Conservation (phyloP, 1,140 invertebrate genomes). For the Tribolium madens region DNA sequence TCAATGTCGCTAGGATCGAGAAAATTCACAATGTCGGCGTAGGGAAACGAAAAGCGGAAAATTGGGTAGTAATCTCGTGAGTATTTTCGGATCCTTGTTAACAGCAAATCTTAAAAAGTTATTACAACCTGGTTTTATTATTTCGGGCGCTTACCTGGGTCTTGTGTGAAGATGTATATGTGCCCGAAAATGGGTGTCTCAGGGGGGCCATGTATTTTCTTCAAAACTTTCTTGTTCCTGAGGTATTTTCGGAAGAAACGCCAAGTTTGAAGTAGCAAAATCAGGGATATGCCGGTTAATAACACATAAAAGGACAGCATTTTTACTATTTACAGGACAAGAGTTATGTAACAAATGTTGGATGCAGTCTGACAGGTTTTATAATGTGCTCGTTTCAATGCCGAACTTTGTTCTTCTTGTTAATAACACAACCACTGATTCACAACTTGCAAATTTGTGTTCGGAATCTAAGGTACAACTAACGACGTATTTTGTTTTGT, state of each 20-base stretch:
- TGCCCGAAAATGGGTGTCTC: background rate
- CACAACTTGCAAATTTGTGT: background rate
- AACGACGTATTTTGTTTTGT: background rate
- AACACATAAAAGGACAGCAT: background rate
- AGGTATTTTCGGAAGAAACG: background rate
- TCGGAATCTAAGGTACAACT: background rate
- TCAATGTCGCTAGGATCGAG: conserved; percentile 26
- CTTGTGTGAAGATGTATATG: background rate
- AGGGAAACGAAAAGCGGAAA: conserved; percentile 6
- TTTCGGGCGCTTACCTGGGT: background rate
- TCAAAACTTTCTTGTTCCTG: background rate
- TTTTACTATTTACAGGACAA: background rate
- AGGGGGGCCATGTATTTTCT: background rate
- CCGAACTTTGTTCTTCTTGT: background rate
- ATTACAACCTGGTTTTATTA: background rate
- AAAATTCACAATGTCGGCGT: conserved; percentile 23
- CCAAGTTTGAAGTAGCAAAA: background rate
- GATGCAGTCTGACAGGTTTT: background rate
- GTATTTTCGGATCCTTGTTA: conserved; percentile 8
- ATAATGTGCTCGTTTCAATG: background rate
- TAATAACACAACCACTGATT: too few relatives aligned
- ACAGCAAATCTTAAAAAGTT: conserved; percentile 32
- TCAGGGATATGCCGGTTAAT: background rate
- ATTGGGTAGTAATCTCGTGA: conserved; percentile 9
- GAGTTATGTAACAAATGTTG: background rate